These are phyloP conservation scores for Scaptomyza reducta DNA, from an alignment of 2,888 invertebrate species.

Conservation along the genomic window DNA sequence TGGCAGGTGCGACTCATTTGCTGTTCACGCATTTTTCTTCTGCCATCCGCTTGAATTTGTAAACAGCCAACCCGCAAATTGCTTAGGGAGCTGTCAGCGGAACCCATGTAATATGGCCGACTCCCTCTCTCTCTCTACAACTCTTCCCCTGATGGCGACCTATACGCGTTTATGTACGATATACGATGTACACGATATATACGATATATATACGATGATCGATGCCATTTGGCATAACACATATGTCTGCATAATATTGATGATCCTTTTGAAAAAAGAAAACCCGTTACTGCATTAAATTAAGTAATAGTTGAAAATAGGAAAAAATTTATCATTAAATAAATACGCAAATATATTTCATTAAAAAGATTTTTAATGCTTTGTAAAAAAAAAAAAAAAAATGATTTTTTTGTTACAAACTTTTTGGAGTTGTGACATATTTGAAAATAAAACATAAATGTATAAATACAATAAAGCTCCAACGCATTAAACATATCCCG, in stretches of 20 bases:
- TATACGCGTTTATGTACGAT: too few relatives aligned
- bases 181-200: too few relatives aligned
- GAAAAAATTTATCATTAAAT: too few relatives aligned
- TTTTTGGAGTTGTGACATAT: too few relatives aligned
- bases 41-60: conserved; percentile 55
- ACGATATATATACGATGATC: not conserved
- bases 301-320: too few relatives aligned
- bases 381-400: too few relatives aligned
- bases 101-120: conserved; percentile 59
- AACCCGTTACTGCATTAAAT: too few relatives aligned
- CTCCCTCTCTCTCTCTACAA: not conserved
- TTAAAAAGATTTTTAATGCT: too few relatives aligned
- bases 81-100: conserved; percentile 63
- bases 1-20: conserved; percentile 68
- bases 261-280: too few relatives aligned
- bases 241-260: conserved; percentile 56
- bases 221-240: conserved; percentile 7
- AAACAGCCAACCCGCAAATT: conserved; percentile 50
- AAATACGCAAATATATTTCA: too few relatives aligned
- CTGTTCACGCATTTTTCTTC: conserved; percentile 60
- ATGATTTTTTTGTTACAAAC: too few relatives aligned
- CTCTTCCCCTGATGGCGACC: not conserved
- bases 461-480: conserved; percentile 17
- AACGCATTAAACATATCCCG: not conserved
- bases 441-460: conserved; percentile 3